Percentiles rank a stretch among this genome's conserved stretches.
These are phyloP conservation scores for Agonopterix heracliana DNA, from an alignment of 2,888 invertebrate species.

Conservation along the genomic window DNA sequence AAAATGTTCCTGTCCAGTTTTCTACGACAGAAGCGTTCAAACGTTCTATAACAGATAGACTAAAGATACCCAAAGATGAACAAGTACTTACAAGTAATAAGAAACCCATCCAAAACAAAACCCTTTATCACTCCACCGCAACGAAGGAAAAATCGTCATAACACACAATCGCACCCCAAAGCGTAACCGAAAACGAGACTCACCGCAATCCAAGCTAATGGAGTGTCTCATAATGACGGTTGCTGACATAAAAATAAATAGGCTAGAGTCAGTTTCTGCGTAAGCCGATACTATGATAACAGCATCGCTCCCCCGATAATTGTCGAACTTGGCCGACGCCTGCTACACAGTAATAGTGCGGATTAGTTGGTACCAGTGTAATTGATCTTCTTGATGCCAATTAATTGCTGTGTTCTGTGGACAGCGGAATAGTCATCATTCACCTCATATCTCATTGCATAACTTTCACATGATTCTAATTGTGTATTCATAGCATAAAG, in stretches of 20 bases:
- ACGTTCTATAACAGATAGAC: no score
- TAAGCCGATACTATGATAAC: slow-evolving; percentile 77
- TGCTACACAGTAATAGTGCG: slow-evolving; percentile 30
- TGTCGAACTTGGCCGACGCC: slow-evolving; percentile 63
- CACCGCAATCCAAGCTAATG: slow-evolving; percentile 75
- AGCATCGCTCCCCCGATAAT: slow-evolving; percentile 73
- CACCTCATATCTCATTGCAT: no score
- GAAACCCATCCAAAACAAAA: slow-evolving; percentile 17
- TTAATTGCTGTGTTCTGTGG: slow-evolving; percentile 12
- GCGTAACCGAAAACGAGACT: slow-evolving; percentile 72
- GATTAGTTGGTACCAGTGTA: slow-evolving; percentile 55
- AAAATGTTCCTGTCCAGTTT: no score
- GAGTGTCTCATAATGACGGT: slow-evolving; percentile 77
- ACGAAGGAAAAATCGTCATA: slow-evolving; percentile 38
- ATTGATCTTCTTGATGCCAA: slow-evolving; percentile 42
- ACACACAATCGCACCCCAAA: slow-evolving; percentile 65
- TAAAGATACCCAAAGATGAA: background rate
- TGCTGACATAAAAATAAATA: slow-evolving; percentile 77
- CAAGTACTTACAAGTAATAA: background rate
- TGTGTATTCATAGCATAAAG: no score
- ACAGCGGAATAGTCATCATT: no score
- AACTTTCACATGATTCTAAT: no score
- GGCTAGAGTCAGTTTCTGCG: slow-evolving; percentile 75
- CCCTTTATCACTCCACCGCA: slow-evolving; percentile 38
- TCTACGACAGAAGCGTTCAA: no score